A percentile compares a stretch with the other conserved stretches of the same genome.
These are phyloP conservation scores for Ifrita kowaldi DNA, from an alignment of 2,113 vertebrate species.

Conservation along the genomic window DNA sequence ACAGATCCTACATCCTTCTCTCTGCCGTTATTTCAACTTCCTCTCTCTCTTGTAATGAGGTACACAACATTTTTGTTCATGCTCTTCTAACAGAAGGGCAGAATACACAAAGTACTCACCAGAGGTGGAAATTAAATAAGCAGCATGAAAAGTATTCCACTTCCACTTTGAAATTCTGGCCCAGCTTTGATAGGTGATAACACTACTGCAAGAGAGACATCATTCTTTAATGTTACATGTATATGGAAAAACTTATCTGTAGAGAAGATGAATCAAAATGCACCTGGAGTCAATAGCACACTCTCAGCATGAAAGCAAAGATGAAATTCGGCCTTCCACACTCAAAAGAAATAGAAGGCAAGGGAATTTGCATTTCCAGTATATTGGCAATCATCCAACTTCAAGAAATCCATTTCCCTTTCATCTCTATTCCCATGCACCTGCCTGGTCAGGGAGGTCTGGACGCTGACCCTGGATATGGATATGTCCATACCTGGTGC, in stretches of 20 bases:
- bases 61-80: background rate
- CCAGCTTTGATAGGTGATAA: background rate
- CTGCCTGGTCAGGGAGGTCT: background rate
- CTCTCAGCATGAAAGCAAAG: background rate
- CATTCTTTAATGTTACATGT: background rate
- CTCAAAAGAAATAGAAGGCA: background rate
- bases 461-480: background rate
- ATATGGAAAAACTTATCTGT: background rate
- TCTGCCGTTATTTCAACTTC: background rate
- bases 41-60: background rate
- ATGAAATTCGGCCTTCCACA: background rate
- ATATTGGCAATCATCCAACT: background rate
- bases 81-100: background rate
- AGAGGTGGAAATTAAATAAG: background rate
- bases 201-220: background rate
- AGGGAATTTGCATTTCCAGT: background rate
- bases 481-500: accelerated
- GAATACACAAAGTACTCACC: background rate
- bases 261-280: background rate
- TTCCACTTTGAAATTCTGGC: background rate
- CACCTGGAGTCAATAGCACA: background rate
- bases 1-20: background rate
- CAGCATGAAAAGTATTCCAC: background rate
- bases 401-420: background rate
- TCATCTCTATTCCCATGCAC: background rate